phyloP scores from a whole-genome alignment of 2,888 invertebrate genomes.

The Thyatira batis region DNA sequence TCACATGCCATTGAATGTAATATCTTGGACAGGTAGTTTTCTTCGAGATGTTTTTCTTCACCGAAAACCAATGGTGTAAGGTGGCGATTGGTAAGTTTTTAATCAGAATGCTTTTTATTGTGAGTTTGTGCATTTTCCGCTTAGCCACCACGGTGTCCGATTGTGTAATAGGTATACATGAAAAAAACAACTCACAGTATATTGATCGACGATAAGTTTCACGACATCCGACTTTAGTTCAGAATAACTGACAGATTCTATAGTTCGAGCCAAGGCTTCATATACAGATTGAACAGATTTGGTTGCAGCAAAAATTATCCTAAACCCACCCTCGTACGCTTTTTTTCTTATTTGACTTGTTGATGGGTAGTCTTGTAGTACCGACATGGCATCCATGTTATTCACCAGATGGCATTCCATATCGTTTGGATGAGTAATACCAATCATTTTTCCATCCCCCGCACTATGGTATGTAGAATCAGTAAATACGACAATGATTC shows the following conservation, averaged over 20 bases:
- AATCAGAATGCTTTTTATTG: too few relatives aligned
- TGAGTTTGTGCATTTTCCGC: too few relatives aligned
- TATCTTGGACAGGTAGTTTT: too few relatives aligned
- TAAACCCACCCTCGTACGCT: conserved; percentile 86
- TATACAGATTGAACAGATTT: conserved; percentile 65
- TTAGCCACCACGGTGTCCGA: too few relatives aligned
- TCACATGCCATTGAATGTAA: too few relatives aligned
- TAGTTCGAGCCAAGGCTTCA: conserved; percentile 82
- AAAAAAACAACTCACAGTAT: neutral
- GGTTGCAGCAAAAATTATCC: conserved; percentile 89
- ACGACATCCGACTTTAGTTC: conserved; percentile 20
- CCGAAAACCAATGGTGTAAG: too few relatives aligned
- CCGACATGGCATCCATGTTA: conserved; percentile 77
- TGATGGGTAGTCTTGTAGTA: conserved; percentile 89
- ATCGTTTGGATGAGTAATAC: conserved; percentile 86
- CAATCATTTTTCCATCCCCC: conserved; percentile 90
- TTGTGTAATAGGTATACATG: conserved; percentile 1
- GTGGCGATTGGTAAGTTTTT: too few relatives aligned
- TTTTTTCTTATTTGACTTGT: conserved; percentile 85
- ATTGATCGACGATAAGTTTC: neutral
- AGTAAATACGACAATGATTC: conserved; percentile 89
- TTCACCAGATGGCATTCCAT: conserved; percentile 84
- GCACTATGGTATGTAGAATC: conserved; percentile 91
- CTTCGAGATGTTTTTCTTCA: too few relatives aligned
- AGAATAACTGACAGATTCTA: conserved; percentile 85